Evolutionary conservation across 2,888 invertebrate species (phyloP), one percentile per base, ranked within the genome.

Genomic region (Nemotelus nigrinus): DNA sequence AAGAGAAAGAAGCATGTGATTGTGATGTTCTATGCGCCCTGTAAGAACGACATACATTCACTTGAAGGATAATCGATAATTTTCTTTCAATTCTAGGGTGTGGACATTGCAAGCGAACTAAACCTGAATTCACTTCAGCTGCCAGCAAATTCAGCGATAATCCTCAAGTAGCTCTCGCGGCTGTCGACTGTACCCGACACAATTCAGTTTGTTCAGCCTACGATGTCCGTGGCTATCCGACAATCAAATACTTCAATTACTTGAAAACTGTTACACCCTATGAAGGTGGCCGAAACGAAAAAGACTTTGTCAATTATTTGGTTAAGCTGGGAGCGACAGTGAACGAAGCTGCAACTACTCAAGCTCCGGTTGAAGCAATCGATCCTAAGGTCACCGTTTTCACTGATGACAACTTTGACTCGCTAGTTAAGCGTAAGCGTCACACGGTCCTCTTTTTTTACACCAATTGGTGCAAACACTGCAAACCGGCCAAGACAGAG

Each of bases 21-120:
- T 71, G 92, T 96, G 78, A 96, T 96, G 93, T 97, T 96, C 87
- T 96, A 96, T 86, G 96, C 96, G 0, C 96, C 96, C 8, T 97
- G 96, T 96, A 88, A 91, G 94, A 91, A 45, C 7, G 41, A 76
- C 41, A 53, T 8, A 53, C 67, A 41, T 68, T 48, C 25, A 25
- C 48, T 58, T 45, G 43, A 72, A 53, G 39, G 10, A 58, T 25
- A 25, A 25, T 25, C 25, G 1, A 25, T 25, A 25, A 25, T 25
- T 25, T 1, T 0, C 25, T 25, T 1, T 25, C 25, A 58, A 44
- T 58, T 84, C 60, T 81, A 95, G 96, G 96, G 96, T 96, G 96
- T 85, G 96, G 96, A 0, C 96, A 96, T 85, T 96, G 96, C 85
- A 96, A 96, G 85, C 92, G 91, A 82, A 92, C 95, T 0, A 96